Evolutionary conservation across 2,888 invertebrate species (phyloP), one percentile per base, ranked within the genome.

Genomic region (Ceramica pisi): DNA sequence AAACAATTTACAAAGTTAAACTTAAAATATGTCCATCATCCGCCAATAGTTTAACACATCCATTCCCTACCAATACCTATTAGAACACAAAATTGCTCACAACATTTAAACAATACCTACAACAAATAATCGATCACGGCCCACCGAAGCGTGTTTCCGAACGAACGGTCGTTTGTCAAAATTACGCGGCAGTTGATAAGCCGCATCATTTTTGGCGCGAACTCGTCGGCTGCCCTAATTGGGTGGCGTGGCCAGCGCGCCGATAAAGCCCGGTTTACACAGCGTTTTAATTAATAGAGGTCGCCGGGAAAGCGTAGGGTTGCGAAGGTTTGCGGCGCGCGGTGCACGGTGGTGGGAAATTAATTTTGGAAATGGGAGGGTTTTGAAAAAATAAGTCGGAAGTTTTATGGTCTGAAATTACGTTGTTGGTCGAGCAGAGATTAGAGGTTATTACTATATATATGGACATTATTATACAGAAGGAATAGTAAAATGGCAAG

Each of bases 251-350:
- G 90, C 90, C 89, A 90, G 87, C 87, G 86, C 89, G 84, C 91
- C 92, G 93, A 95, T 95, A 95, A 94, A 94, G 94, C 94, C 94
- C 90, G 93, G 94, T 95, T 95, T 96, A 95, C 95, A 95, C 94
- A 93, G 92, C 90, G 92, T 91, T 94, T 95, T 95, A 95, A 96
- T 96, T 95, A 95, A 95, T 95, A 94, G 95, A 94, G 94, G 92
- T 94, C 94, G 94, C 86, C 90, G 88, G 88, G 88, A 87, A 87
- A 82, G 38, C 57, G 62, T 82, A 93, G 92, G 92, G 92, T 80
- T 91, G 91, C 16, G 38, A 8, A 9, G 53, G 35, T 46, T 74
- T 64, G 41, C 41, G 41, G 41, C 41, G 41, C 12, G 41, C 21
- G 10, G 26, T 38, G 41, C 12, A 31, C 21, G 10, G 26, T 38